phyloP scores from a whole-genome alignment of 1,140 invertebrate genomes.

The Phthorimaea operculella region DNA sequence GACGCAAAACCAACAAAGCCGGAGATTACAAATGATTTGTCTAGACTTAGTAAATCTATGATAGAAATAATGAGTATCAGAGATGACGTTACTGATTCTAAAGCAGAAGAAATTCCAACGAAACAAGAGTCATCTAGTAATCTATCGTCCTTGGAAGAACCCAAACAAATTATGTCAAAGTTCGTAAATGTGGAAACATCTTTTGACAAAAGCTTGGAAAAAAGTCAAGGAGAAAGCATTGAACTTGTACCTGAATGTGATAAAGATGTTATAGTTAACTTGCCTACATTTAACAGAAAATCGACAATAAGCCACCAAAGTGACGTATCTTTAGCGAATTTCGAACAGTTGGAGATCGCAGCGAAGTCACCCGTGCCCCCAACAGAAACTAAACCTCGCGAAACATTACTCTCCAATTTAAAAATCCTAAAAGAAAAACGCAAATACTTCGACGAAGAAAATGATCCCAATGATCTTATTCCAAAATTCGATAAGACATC shows the following conservation, averaged over 20 bases:
- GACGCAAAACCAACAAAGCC: slow-evolving; percentile 4
- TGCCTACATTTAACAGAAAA: not conserved
- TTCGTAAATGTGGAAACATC: not conserved
- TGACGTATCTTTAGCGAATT: slow-evolving; percentile 42
- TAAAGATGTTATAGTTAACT: not conserved
- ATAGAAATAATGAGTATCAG: not conserved
- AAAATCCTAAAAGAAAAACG: slow-evolving; percentile 31
- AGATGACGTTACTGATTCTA: not conserved
- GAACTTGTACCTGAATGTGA: not conserved
- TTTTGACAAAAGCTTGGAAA: not conserved
- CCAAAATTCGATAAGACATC: slow-evolving; percentile 19
- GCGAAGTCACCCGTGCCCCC: slow-evolving; percentile 19
- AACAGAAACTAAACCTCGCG: not conserved
- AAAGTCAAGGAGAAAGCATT: not conserved
- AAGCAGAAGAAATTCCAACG: not conserved
- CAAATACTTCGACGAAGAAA: slow-evolving; percentile 26
- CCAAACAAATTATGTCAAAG: not conserved
- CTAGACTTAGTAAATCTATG: not conserved
- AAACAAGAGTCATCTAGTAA: not conserved
- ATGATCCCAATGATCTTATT: slow-evolving; percentile 4
- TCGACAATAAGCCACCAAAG: slow-evolving; percentile 6
- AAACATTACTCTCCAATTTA: slow-evolving; percentile 19
- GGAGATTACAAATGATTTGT: no score
- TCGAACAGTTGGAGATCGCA: slow-evolving; percentile 46
- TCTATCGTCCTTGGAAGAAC: not conserved